These are phyloP conservation scores for Hyles euphorbiae DNA, from an alignment of 1,140 invertebrate genomes.

Conservation along the genomic window DNA sequence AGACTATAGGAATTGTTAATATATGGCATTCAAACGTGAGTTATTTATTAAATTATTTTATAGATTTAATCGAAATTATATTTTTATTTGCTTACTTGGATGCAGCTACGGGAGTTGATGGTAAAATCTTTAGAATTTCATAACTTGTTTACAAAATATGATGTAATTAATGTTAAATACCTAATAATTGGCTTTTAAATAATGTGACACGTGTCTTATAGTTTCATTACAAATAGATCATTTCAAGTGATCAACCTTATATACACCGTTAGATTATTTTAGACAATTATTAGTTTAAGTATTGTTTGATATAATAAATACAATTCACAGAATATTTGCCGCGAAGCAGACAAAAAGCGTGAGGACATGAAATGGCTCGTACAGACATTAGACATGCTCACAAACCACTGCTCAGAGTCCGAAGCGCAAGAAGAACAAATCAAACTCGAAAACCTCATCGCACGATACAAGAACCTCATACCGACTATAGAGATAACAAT, in stretches of 20 bases:
- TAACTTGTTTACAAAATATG: neutral
- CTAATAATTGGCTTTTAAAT: too few relatives aligned
- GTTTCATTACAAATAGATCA: too few relatives aligned
- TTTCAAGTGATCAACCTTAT: too few relatives aligned
- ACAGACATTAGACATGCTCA: slow-evolving; percentile 90
- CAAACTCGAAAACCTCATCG: slow-evolving; percentile 87
- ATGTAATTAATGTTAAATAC: neutral
- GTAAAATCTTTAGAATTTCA: slow-evolving; percentile 52
- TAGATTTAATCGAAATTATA: slow-evolving; percentile 4
- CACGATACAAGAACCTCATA: slow-evolving; percentile 92
- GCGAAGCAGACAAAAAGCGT: slow-evolving; percentile 90
- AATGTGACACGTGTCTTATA: too few relatives aligned
- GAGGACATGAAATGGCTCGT: slow-evolving; percentile 97
- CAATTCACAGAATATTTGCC: slow-evolving; percentile 84
- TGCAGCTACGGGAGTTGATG: slow-evolving; percentile 77
- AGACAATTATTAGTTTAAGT: too few relatives aligned
- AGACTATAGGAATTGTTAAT: too few relatives aligned
- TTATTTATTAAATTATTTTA: neutral
- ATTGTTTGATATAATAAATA: neutral
- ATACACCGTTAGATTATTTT: too few relatives aligned
- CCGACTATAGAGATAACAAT: slow-evolving; percentile 94
- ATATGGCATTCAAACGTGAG: too few relatives aligned
- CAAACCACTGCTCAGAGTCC: slow-evolving; percentile 86
- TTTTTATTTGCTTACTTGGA: slow-evolving; percentile 37
- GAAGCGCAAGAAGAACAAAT: slow-evolving; percentile 88